These are phyloP conservation scores for Hydrotaea diabolus DNA, from an alignment of 2,888 invertebrate species.

Conservation along the genomic window DNA sequence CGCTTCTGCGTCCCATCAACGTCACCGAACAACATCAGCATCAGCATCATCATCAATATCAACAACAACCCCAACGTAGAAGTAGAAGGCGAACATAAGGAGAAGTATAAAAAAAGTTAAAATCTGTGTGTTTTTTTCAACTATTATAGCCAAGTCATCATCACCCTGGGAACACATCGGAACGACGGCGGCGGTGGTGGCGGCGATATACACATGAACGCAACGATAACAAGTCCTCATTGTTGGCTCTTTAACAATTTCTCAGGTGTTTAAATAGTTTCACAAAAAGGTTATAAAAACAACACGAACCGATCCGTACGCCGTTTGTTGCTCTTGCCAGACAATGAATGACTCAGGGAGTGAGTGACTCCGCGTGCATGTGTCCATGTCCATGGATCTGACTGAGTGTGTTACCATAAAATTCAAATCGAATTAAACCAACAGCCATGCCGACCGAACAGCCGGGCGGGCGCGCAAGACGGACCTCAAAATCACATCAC, in stretches of 20 bases:
- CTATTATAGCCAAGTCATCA: slow-evolving; percentile 52
- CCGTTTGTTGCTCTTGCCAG: not conserved
- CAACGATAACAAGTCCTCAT: slow-evolving; percentile 41
- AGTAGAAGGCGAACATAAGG: not conserved
- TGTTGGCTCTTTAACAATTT: slow-evolving; percentile 45
- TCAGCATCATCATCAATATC: slow-evolving; percentile 12
- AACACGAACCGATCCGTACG: slow-evolving; percentile 9
- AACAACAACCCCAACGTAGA: not conserved
- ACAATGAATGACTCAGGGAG: not conserved
- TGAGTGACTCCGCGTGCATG: not conserved
- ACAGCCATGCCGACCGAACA: slow-evolving; percentile 17
- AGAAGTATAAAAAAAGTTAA: not conserved
- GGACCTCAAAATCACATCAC: slow-evolving; percentile 67
- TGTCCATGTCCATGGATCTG: not conserved
- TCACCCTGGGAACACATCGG: slow-evolving; percentile 57
- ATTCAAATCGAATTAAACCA: slow-evolving; percentile 50
- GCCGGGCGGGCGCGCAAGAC: slow-evolving; percentile 23
- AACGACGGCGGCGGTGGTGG: not conserved
- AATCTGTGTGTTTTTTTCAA: slow-evolving; percentile 11
- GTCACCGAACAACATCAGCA: slow-evolving; percentile 23
- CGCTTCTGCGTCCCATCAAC: slow-evolving; percentile 17
- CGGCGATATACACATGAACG: not conserved
- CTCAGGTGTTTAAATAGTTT: slow-evolving; percentile 52
- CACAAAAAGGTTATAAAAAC: slow-evolving; percentile 47
- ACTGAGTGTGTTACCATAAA: slow-evolving; percentile 38